These are phyloP conservation scores for Argyrosomus japonicus DNA, from an alignment of 2,113 vertebrate species.

Conservation along the genomic window DNA sequence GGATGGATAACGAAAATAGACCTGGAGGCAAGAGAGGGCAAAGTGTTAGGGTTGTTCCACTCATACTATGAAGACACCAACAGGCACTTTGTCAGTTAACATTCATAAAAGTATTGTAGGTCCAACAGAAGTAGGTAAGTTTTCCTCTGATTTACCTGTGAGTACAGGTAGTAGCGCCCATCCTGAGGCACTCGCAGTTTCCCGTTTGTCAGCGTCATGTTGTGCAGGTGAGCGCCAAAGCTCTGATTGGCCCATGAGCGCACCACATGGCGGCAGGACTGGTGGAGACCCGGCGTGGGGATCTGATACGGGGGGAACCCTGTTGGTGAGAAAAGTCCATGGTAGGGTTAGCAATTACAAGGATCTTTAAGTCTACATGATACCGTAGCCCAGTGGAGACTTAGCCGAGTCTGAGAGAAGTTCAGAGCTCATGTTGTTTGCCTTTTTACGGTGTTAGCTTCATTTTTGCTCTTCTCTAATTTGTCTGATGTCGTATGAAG, in stretches of 20 bases:
- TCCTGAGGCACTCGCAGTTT: constrained; percentile 87
- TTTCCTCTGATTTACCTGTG: constrained; percentile 79
- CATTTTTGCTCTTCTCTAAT: no score
- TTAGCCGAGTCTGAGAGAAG: no score
- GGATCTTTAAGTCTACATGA: no score
- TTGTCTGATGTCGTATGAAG: no score
- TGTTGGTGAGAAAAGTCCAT: not conserved
- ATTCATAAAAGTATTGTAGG: not conserved
- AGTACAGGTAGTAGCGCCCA: constrained; percentile 91
- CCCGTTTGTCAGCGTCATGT: constrained; percentile 88
- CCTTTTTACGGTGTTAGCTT: no score
- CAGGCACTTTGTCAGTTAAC: not conserved
- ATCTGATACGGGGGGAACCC: constrained; percentile 47
- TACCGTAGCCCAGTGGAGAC: no score
- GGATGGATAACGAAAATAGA: constrained; percentile 89
- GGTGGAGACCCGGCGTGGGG: constrained; percentile 81
- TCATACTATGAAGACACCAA: not conserved
- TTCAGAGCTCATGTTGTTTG: no score
- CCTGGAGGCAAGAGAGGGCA: constrained; percentile 69
- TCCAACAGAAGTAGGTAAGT: no score
- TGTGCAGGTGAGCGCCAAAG: constrained; percentile 88
- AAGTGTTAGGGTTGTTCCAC: not conserved
- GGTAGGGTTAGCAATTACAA: no score
- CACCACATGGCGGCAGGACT: constrained; percentile 90
- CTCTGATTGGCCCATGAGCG: constrained; percentile 86